Evolutionary conservation across 2,113 vertebrate genomes (phyloP), one percentile per base, ranked within the genome.

Genomic region (Amphilophus citrinellus): DNA sequence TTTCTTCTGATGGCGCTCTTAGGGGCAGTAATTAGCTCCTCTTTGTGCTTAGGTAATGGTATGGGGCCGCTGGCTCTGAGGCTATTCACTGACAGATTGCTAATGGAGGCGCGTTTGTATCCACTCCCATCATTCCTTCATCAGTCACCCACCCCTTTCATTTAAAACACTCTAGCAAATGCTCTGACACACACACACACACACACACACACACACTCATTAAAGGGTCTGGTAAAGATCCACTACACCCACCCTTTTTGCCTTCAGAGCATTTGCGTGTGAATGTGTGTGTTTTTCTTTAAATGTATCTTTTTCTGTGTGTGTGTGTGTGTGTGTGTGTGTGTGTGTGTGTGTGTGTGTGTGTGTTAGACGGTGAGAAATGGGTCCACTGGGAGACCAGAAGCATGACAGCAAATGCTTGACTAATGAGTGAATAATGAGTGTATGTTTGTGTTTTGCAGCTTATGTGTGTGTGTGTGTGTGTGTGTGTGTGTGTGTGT

Each of bases 51-150:
- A 86, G 87, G 82, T 91, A 89, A 92, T 90, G 86, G 65, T 76
- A 76, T 61, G 76, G 63, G 79, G 22, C 87, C 88, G 71, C 89
- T 78, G 84, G 86, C 92, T 92, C 79, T 56, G 20, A 84, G 89
- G 83, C 87, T 79, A 71, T 90, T 90, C 71, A 84, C 86, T 60
- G 80, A 80, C 73, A 84, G 81, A 87, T 79, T 80, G 86, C 91
- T 94, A 94, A 94, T 94, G 93, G 92, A 91, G 87, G 87, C 17
- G 18, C 14, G 42, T 88, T 89, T 87, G 85, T 81, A 89, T 89
- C 84, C 83, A 73, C 77, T 84, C 63, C 56, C 87, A 89, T 91
- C 91, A 89, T 90, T 91, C 87, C 87, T 88, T 91, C 84, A 93
- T 92, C 87, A 50, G 84, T 87, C 85, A 85, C 77, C 83, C 83